phyloP scores from a whole-genome alignment of 2,113 vertebrate genomes.

The Fulica atra region DNA sequence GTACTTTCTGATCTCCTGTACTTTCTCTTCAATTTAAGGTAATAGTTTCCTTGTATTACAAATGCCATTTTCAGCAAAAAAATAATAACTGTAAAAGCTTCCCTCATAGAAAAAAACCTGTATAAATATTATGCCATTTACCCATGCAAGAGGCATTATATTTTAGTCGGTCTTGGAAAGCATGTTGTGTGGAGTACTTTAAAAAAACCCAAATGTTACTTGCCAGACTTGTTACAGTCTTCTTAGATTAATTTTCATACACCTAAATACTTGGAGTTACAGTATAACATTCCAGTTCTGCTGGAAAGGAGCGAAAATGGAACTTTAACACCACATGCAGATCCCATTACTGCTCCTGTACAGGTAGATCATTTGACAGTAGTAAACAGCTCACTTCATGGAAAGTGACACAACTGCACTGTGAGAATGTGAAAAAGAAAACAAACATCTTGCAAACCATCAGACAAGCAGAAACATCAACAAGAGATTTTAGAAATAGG shows the following conservation, averaged over 20 bases:
- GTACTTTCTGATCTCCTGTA: background rate
- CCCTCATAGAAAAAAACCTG: background rate
- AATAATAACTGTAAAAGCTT: background rate
- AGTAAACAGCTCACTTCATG: constrained; percentile 40
- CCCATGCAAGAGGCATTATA: background rate
- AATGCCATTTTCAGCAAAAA: background rate
- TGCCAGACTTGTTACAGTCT: background rate
- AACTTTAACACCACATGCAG: background rate
- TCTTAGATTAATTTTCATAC: constrained; percentile 22
- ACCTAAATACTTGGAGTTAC: background rate
- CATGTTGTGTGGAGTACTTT: background rate
- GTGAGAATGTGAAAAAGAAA: constrained; percentile 37
- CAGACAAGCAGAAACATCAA: background rate
- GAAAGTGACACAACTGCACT: constrained; percentile 25
- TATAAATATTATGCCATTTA: background rate
- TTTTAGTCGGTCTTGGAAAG: background rate
- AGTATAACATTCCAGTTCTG: background rate
- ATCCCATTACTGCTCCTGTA: constrained; percentile 38
- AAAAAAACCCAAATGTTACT: background rate
- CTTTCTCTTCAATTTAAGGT: background rate
- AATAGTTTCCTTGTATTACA: background rate
- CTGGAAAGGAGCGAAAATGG: background rate
- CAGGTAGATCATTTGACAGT: constrained; percentile 38
- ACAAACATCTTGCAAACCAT: background rate
- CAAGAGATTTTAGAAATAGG: background rate